Evolutionary conservation across 2,888 invertebrate species (phyloP).

Genomic region (Stegana nigrithorax): DNA sequence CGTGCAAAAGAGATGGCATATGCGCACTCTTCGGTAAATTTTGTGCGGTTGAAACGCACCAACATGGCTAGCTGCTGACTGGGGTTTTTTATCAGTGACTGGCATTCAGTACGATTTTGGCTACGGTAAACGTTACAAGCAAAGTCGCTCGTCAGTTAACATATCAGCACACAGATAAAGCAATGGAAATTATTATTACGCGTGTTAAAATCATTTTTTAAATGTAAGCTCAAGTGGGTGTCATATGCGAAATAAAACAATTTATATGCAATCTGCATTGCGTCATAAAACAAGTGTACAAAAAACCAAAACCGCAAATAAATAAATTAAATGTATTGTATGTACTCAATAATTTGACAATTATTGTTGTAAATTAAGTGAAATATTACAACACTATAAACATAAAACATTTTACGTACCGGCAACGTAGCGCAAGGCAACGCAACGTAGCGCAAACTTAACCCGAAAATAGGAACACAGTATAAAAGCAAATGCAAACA

Average conservation of each 20-base stretch:
- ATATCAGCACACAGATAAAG: background rate
- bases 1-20: conserved; percentile 37
- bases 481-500: no score
- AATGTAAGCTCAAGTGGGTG: background rate
- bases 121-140: conserved; percentile 42
- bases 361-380: no score
- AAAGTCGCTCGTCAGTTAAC: background rate
- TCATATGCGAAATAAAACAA: background rate
- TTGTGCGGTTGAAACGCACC: background rate
- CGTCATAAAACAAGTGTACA: background rate
- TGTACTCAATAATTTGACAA: no score
- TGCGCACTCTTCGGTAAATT: no score
- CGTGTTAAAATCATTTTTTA: background rate
- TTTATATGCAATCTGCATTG: background rate
- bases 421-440: background rate
- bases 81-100: conserved; percentile 44
- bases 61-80: background rate
- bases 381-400: background rate
- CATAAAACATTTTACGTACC: background rate
- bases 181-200: background rate
- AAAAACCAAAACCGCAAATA: background rate
- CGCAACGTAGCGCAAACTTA: no score
- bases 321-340: no score
- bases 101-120: conserved; percentile 46
- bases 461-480: no score